Evolutionary conservation across 2,797 vertebrate species (phyloP).

Genomic region (Silurus aristotelis): DNA sequence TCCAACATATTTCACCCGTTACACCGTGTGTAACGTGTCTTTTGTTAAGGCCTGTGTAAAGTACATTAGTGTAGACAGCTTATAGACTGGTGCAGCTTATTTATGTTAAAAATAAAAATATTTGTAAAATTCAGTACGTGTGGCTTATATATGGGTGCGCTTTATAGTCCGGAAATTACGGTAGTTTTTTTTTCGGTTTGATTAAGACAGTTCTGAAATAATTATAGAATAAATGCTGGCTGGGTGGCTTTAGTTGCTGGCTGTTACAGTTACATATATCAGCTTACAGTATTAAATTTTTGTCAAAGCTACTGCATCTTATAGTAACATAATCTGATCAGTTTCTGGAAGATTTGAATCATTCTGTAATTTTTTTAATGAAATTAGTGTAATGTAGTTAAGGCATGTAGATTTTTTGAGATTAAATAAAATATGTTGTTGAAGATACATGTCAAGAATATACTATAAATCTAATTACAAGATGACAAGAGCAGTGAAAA

Average conservation of each 20-base stretch:
- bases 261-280: not conserved
- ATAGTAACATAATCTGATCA: not conserved
- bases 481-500: not conserved
- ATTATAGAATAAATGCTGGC: not conserved
- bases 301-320: not conserved
- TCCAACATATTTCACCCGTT: too few species aligned
- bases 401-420: not conserved
- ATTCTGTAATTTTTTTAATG: not conserved
- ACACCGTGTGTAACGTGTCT: too few species aligned
- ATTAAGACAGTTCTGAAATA: not conserved
- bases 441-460: not conserved
- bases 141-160: too few species aligned
- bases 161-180: too few species aligned
- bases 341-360: not conserved
- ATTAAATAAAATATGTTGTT: not conserved
- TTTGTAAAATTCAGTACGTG: too few species aligned
- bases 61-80: too few species aligned
- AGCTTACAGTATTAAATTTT: not conserved
- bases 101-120: too few species aligned
- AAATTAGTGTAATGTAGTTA: not conserved
- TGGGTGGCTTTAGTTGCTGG: not conserved
- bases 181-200: not conserved
- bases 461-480: not conserved
- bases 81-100: too few species aligned
- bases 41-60: too few species aligned